Evolutionary conservation across 2,113 vertebrate species (phyloP).

Genomic region (Podiceps cristatus): DNA sequence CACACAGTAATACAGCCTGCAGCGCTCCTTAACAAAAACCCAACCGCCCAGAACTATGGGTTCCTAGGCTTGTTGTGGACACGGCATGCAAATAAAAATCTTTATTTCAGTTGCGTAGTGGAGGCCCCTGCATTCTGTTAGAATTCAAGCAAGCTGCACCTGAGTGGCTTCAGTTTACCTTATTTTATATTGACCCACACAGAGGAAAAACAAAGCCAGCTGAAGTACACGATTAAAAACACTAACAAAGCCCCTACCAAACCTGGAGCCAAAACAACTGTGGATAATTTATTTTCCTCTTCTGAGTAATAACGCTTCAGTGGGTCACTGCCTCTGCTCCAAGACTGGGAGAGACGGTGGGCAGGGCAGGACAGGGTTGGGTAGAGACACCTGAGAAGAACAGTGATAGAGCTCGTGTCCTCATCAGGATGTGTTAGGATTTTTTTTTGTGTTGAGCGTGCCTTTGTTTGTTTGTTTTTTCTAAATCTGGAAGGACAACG

Average conservation of each 20-base stretch:
- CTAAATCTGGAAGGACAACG: background rate
- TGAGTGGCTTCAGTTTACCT: background rate
- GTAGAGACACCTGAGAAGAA: background rate
- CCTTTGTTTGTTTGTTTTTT: background rate
- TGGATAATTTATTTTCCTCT: background rate
- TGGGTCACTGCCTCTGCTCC: background rate
- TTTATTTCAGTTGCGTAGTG: background rate
- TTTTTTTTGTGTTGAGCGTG: background rate
- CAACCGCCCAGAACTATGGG: background rate
- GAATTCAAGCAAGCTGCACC: background rate
- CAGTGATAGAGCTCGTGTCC: background rate
- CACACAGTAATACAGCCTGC: background rate
- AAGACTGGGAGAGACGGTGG: background rate
- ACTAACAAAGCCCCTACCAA: background rate
- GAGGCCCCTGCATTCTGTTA: background rate
- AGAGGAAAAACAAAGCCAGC: background rate
- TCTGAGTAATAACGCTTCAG: background rate
- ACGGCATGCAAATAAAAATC: background rate
- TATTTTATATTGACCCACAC: background rate
- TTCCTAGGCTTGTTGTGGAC: background rate
- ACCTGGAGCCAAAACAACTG: background rate
- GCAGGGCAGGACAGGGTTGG: background rate
- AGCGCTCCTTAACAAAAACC: background rate
- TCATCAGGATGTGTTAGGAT: background rate
- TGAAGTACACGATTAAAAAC: background rate